Percentiles rank a stretch among this genome's conserved stretches.
Evolutionary conservation across 23 tunicate species (phyloP).

Genomic region (Halocynthia roretzi): DNA sequence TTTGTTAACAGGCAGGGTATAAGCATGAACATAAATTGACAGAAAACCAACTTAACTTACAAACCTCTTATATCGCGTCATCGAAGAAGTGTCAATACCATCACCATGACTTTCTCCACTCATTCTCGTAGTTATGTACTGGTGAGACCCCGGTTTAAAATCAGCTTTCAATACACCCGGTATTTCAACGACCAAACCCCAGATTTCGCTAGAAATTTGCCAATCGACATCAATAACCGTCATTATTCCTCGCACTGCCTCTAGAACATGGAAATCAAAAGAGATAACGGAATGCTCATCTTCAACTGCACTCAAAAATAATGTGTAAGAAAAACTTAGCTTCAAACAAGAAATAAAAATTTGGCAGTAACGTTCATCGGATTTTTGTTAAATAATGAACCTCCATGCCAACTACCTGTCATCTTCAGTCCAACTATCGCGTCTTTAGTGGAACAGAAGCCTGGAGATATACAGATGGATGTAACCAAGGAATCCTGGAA

Average conservation of each 20-base stretch:
- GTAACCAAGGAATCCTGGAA: constrained; percentile 17
- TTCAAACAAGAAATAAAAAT: background rate
- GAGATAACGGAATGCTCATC: background rate
- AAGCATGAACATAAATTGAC: no score
- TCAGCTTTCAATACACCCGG: constrained; percentile 11
- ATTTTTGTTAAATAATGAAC: background rate
- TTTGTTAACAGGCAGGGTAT: no score
- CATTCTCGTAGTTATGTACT: background rate
- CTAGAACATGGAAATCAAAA: background rate
- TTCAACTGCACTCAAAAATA: background rate
- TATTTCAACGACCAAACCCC: constrained; percentile 2
- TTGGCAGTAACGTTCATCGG: background rate
- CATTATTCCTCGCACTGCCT: constrained; percentile 18
- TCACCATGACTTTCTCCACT: background rate
- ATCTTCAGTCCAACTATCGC: constrained; percentile 11
- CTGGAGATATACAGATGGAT: constrained; percentile 2
- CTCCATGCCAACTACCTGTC: constrained; percentile 1
- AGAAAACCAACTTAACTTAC: background rate
- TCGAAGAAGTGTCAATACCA: background rate
- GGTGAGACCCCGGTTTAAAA: constrained; percentile 4
- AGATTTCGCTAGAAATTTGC: constrained; percentile 16
- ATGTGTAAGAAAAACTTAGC: background rate
- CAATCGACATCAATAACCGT: constrained; percentile 20
- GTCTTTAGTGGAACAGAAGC: background rate
- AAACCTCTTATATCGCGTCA: constrained; percentile 19